Conservation (phyloP, 1,140 invertebrate genomes). For the Sarcophaga peregrina region DNA sequence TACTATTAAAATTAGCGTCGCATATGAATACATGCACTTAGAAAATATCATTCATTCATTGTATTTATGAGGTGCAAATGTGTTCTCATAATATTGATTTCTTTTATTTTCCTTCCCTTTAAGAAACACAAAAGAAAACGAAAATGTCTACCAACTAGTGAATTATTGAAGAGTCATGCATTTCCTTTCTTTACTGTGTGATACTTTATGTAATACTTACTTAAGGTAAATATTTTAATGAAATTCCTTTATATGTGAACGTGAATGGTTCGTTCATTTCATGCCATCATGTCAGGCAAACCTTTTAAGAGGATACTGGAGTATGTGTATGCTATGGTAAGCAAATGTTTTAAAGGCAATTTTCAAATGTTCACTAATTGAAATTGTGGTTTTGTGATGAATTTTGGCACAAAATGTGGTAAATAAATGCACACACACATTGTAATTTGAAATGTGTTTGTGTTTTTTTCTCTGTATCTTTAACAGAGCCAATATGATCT, state of each 20-base stretch:
- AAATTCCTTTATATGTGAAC: background rate
- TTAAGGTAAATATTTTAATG: background rate
- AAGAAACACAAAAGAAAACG: too few species aligned
- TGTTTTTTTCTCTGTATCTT: background rate
- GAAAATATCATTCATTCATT: conserved; percentile 3
- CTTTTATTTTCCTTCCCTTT: background rate
- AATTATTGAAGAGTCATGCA: conserved; percentile 27
- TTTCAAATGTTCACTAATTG: conserved; percentile 28
- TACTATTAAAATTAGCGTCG: too few species aligned
- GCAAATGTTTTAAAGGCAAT: conserved; percentile 27
- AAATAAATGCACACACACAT: background rate
- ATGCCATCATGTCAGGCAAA: too few species aligned
- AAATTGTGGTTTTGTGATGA: conserved; percentile 31
- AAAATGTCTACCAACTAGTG: background rate
- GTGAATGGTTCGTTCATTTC: background rate
- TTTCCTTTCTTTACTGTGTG: background rate
- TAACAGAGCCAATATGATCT: background rate
- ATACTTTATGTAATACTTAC: background rate
- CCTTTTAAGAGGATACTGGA: too few species aligned
- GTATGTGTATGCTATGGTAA: background rate
- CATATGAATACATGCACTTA: background rate
- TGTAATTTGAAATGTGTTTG: background rate
- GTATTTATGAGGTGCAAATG: conserved; percentile 20
- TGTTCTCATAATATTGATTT: conserved; percentile 25
- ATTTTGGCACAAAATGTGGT: background rate